Evolutionary conservation across 2,888 invertebrate genomes (phyloP).

Genomic region (Clistopyga incitator): DNA sequence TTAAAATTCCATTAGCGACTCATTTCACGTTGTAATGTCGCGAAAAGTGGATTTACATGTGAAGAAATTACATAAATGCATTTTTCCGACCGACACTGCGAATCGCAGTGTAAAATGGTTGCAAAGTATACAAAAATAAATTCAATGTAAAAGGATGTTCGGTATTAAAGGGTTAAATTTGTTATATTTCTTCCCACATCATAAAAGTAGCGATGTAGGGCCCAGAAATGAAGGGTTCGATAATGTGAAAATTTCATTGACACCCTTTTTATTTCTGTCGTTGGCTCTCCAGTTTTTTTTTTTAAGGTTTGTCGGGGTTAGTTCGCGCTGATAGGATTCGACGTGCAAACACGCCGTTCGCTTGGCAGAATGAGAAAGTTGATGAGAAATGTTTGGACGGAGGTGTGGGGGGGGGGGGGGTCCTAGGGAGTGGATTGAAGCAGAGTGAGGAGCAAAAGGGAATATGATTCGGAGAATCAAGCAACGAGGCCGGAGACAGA

Average conservation of each 20-base stretch:
- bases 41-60: too few relatives aligned
- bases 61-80: too few relatives aligned
- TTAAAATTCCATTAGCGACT: too few relatives aligned
- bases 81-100: too few relatives aligned
- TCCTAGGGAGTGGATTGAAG: slow-evolving; percentile 1
- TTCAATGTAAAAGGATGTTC: too few relatives aligned
- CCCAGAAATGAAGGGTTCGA: background rate
- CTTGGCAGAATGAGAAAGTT: slow-evolving; percentile 57
- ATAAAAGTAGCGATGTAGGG: background rate
- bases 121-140: too few relatives aligned
- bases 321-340: slow-evolving; percentile 56
- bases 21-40: too few relatives aligned
- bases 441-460: slow-evolving; percentile 11
- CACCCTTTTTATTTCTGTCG: slow-evolving; percentile 8
- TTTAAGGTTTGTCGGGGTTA: slow-evolving; percentile 10
- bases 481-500: slow-evolving; percentile 32
- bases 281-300: background rate
- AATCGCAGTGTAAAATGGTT: too few relatives aligned
- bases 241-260: slow-evolving; percentile 24
- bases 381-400: slow-evolving; percentile 65
- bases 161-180: too few relatives aligned
- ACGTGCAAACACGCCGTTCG: slow-evolving; percentile 55
- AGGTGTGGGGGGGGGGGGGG: slow-evolving; percentile 4
- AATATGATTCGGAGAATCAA: slow-evolving; percentile 29
- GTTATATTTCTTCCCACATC: background rate